Evolutionary conservation across 1,140 invertebrate genomes (phyloP), one percentile per base, ranked within the genome.

Genomic region (Asobara japonica): DNA sequence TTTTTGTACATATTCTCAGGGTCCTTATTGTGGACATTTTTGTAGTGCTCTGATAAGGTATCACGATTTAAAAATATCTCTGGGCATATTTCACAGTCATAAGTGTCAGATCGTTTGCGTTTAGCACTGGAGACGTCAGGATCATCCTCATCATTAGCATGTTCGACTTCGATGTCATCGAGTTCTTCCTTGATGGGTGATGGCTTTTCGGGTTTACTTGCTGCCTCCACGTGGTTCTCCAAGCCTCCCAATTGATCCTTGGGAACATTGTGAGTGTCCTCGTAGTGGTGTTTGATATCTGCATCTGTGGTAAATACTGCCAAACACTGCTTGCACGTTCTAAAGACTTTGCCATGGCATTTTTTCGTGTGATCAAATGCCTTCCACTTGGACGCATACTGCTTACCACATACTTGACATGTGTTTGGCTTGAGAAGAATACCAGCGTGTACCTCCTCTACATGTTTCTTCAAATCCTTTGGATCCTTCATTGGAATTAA

Each of bases 341-440:
- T 86, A 65, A 90, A 91, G 16, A 89, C 89, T 65, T 89, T 85
- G 0, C 90, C 89, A 70, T 91, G 91, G 33, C 88, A 89, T 70
- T 90, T 90, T 69, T 90, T 90, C n/a, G 90, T 86, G 73, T 91
- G 91, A 75, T 91, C 90, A 16, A 89, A 89, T 0, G 90, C 89
- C 76, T 91, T 91, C 87, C 89, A 90, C 62, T 90, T 90, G 0
- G 87, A 89, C 0, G 89, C 89, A 68, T 90, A 91, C 56, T 89
- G 89, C 77, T 91, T 91, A 0, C 89, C 91, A 74, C 91, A 91
- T 2, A 91, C 88, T 16, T 89, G 88, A 74, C 90, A 91, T 1
- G 89, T 89, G 41, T 90, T 90, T 0, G 89, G 84, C 31, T 87
- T 88, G 4, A 84, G 79, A 2, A 91, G 75, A 16, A 89, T 83